Conservation (phyloP, 2,797 vertebrate genomes). For the Arctocebus calabarensis region DNA sequence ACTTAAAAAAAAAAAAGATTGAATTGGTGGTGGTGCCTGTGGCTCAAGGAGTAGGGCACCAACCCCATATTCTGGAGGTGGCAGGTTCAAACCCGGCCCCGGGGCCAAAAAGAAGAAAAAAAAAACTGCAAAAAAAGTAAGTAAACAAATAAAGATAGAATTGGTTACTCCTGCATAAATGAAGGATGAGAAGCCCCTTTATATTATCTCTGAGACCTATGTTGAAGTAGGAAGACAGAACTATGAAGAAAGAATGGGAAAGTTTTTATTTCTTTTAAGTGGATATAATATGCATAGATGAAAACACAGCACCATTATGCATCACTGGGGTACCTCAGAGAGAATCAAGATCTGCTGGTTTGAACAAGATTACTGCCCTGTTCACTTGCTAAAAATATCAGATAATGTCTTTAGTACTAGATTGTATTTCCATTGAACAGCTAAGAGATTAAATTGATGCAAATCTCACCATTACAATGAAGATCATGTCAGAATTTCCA, state of each 20-base stretch:
- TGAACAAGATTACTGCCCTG: neutral
- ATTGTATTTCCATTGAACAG: neutral
- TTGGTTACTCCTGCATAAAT: neutral
- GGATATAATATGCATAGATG: neutral
- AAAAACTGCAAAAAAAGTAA: too few species aligned
- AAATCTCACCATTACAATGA: neutral
- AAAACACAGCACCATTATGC: neutral
- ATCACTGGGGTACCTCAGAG: neutral
- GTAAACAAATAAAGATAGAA: neutral
- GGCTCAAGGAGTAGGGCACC: too few species aligned
- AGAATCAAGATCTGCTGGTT: neutral
- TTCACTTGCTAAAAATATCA: neutral
- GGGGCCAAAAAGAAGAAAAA: too few species aligned
- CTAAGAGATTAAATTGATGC: neutral
- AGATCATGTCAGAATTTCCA: constrained; percentile 30
- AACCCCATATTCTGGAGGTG: too few species aligned
- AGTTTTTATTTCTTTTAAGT: constrained; percentile 12
- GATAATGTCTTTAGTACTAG: neutral
- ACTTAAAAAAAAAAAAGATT: too few species aligned
- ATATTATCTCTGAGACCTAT: neutral
- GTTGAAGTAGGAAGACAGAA: constrained; percentile 9
- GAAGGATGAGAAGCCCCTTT: neutral
- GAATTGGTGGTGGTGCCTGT: neutral
- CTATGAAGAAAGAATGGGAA: neutral
- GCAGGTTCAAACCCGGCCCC: too few species aligned